Evolutionary conservation across 2,113 vertebrate genomes (phyloP), one percentile per base, ranked within the genome.

Genomic region (Tragelaphus strepsiceros): DNA sequence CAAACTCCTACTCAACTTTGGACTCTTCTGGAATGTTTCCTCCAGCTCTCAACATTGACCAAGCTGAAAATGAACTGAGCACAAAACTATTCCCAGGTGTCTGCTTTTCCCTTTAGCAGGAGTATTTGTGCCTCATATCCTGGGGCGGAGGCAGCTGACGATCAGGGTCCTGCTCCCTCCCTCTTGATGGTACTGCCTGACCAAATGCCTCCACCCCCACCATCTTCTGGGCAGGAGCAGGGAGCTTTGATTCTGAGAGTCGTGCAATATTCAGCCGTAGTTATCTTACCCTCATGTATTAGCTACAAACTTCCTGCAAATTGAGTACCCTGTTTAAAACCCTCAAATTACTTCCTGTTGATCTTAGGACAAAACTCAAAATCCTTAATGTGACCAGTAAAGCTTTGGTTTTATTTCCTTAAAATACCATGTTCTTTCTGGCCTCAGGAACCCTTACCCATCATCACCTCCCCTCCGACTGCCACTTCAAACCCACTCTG

Each of bases 321-420:
- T 22, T 46, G 7, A 90, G 67, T 15, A 59, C 32, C 21, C 32
- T 74, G 71, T 89, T 89, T 80, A 86, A 81, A 95, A 95, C 12
- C 46, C 46, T 82, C 46, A 74, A 9, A 15, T 87, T 80, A 43
- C 61, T 92, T 96, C 80, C 90, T 82, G 54, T 81, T 94, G 84
- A 87, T 92, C 59, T 56, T 46, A 89, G 67, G 67, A 62, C 39
- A 81, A 49, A 90, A 24, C 46, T 56, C 59, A 86, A 89, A 94
- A 80, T 86, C 35, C 15, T 78, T 94, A 39, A 54, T 7, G 16
- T 53, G 94, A 67, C 46, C 46, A 43, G 61, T 7, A 82, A 86
- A 81, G 32, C 61, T 96, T 92, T 39, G 64, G 22, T 71, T 96
- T 74, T 49, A 90, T 95, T 90, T 82, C 89, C 43, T 94, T 80